Conservation (phyloP, 2,113 vertebrate genomes). For the Cinclus mexicanus region DNA sequence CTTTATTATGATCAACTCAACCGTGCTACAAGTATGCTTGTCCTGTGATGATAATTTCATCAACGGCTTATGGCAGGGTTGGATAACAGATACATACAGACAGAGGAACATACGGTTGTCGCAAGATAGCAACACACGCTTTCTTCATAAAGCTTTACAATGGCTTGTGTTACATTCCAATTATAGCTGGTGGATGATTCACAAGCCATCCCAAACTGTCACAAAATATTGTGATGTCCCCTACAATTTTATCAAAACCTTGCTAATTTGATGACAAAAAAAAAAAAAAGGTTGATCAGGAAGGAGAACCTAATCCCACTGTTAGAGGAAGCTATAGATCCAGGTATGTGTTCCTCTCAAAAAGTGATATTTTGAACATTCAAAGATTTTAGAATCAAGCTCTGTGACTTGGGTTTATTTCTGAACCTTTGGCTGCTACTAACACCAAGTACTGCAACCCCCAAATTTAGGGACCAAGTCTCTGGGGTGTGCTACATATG, state of each 20-base stretch:
- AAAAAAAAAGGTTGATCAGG: not conserved
- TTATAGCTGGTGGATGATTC: not conserved
- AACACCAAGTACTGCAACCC: not conserved
- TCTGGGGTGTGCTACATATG: not conserved
- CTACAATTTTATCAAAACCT: not conserved
- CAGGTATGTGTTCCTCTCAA: not conserved
- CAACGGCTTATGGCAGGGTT: conserved; percentile 35
- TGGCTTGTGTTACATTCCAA: not conserved
- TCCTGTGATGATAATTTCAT: conserved; percentile 18
- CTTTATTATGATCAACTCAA: not conserved
- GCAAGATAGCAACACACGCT: not conserved
- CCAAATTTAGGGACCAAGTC: not conserved
- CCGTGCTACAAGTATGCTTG: not conserved
- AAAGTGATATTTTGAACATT: not conserved
- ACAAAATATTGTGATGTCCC: not conserved
- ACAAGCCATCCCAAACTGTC: not conserved
- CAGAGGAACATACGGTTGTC: conserved; percentile 1
- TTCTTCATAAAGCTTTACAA: not conserved
- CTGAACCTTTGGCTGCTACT: not conserved
- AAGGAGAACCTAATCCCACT: not conserved
- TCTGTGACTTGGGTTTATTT: not conserved
- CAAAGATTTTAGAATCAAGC: fast-evolving
- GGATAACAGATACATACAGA: not conserved
- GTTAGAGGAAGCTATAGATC: not conserved
- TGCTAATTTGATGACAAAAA: not conserved